Conservation (phyloP, 2,113 vertebrate genomes). For the Megaleporinus macrocephalus region DNA sequence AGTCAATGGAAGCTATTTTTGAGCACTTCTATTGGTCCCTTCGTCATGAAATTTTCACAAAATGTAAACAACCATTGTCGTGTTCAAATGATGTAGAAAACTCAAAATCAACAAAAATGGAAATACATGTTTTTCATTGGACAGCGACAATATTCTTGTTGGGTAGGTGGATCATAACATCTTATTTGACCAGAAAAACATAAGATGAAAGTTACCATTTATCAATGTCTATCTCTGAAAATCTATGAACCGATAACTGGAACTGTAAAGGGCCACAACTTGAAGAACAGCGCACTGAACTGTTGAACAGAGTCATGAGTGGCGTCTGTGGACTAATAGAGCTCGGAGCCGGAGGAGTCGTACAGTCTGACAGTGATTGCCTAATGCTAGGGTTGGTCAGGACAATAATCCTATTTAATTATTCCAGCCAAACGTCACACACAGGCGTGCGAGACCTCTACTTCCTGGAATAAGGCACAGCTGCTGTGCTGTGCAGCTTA, state of each 20-base stretch:
- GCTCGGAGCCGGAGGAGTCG: neutral
- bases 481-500: no score
- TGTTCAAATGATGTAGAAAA: no score
- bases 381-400: conserved; percentile 17
- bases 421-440: conserved; percentile 1
- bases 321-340: neutral
- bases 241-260: neutral
- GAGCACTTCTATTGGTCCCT: no score
- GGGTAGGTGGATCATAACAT: no score
- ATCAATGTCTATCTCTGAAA: no score
- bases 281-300: neutral
- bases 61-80: no score
- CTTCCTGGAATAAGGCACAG: neutral
- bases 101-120: no score
- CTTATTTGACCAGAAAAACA: no score
- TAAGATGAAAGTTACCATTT: neutral
- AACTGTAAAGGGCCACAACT: neutral
- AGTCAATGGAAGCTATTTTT: no score
- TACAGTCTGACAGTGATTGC: conserved; percentile 4
- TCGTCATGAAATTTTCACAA: no score
- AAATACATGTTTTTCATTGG: no score
- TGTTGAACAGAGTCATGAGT: neutral
- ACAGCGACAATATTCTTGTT: no score
- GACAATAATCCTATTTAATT: conserved; percentile 10
- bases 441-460: neutral